These are phyloP conservation scores for Anthonomus grandis DNA, from an alignment of 1,140 invertebrate genomes.

Conservation along the genomic window DNA sequence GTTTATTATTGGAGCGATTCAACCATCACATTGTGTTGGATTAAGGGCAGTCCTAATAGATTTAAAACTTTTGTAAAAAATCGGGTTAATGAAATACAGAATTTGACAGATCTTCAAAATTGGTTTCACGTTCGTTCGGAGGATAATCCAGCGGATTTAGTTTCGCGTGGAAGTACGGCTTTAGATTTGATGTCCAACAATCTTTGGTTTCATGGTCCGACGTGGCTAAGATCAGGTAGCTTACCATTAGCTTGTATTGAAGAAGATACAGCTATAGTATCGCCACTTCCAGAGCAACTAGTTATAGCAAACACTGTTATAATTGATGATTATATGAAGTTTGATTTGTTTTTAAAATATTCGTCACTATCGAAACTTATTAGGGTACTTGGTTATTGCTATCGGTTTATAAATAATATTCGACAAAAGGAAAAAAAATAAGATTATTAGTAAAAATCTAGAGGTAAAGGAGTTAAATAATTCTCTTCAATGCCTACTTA, in stretches of 20 bases:
- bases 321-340: background rate
- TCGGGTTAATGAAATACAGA: constrained; percentile 7
- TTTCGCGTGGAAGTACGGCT: background rate
- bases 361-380: constrained; percentile 12
- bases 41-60: background rate
- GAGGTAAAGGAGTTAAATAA: background rate
- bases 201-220: constrained; percentile 25
- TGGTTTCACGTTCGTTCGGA: constrained; percentile 7
- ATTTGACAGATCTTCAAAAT: background rate
- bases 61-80: constrained; percentile 14
- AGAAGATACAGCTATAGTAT: background rate
- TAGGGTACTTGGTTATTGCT: constrained; percentile 2
- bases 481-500: background rate
- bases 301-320: background rate
- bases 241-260: background rate
- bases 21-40: constrained; percentile 17
- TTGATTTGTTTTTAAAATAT: constrained; percentile 1
- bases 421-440: constrained; percentile 7
- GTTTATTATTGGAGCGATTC: constrained; percentile 20
- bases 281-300: constrained; percentile 1
- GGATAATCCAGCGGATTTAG: constrained; percentile 25
- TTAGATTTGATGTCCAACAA: constrained; percentile 4
- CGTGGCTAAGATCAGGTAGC: constrained; percentile 11
- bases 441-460: background rate
- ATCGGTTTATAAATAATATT: constrained; percentile 14